Evolutionary conservation across 2,888 invertebrate genomes (phyloP).

Genomic region (Crioceris asparagi): DNA sequence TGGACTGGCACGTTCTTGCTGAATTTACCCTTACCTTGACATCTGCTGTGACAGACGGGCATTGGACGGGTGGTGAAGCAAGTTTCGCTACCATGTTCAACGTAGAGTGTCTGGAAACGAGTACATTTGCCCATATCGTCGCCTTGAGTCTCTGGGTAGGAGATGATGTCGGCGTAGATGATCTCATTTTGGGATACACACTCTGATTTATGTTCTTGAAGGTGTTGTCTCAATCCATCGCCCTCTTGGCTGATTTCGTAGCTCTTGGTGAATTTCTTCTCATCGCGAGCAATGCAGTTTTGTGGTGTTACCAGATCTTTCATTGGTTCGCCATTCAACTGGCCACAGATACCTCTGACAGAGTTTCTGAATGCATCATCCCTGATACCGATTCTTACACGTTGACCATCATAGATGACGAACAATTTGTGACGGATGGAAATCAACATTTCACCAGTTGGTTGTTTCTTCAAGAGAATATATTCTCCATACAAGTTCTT

Average conservation of each 20-base stretch:
- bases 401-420: slow-evolving; percentile 48
- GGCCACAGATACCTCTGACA: slow-evolving; percentile 56
- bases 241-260: slow-evolving; percentile 44
- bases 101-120: slow-evolving; percentile 42
- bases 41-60: slow-evolving; percentile 43
- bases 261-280: slow-evolving; percentile 45
- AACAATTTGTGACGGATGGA: slow-evolving; percentile 43
- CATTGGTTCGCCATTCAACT: slow-evolving; percentile 46
- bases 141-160: no score
- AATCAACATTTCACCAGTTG: slow-evolving; percentile 46
- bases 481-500: slow-evolving; percentile 32
- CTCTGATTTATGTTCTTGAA: no score
- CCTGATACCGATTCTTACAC: slow-evolving; percentile 35
- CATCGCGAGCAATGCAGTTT: slow-evolving; percentile 43
- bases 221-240: slow-evolving; percentile 12
- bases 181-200: no score
- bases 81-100: slow-evolving; percentile 41
- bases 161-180: no score
- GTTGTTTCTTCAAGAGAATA: slow-evolving; percentile 38
- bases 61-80: slow-evolving; percentile 51
- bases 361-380: slow-evolving; percentile 42
- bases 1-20: slow-evolving; percentile 41
- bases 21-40: slow-evolving; percentile 29
- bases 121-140: no score
- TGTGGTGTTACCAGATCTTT: slow-evolving; percentile 51